Base-by-base conservation (phyloP, 2,888 invertebrate genomes). In the Neelides folsomi region DNA sequence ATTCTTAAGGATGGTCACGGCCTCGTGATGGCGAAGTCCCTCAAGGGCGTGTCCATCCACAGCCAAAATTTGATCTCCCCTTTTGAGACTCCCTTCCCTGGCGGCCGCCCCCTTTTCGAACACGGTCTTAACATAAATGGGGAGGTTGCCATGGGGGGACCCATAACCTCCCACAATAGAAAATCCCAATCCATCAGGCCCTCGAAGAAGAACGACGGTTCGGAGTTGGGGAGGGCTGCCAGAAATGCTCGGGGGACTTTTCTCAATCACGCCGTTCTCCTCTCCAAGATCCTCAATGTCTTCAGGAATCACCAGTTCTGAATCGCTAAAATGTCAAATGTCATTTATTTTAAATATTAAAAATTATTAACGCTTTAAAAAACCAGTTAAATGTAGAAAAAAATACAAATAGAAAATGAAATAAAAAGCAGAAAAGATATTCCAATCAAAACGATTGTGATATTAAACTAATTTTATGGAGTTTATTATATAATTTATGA, bases 111-210 rank as follows among this genome's bases (percentile, higher is more conserved):
- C 71, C 43, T 67, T 68, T 38, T 68, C 68, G 55, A 71, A 72
- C 47, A 72, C 71, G 10, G 71, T 72, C 61, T 73, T 73, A 34
- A 73, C 70, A 63, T 75, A 76, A 58, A 77, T 75, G 5, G 77
- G 77, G 51, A 76, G 67, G 65, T 76, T 72, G 1, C 76, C 76
- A 59, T 75, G 74, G 4, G 74, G 73, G 55, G 73, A 73, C 10
- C 51, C 52, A 39, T 53, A 53, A 19, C 55, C 55, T 35, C 60
- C 60, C 1, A 77, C 76, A 36, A 77, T 75, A 49, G 74, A 74
- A 67, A 77, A 77, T 13, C 77, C 76, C 37, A 77, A 70, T 4
- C 76, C 76, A 49, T 76, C 75, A 15, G 68, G 66, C 15, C 75
- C 75, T 42, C 75, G 68, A 54, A 73, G 71, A 59, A 77, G 66